A percentile compares a stretch with the other conserved stretches of the same genome.
phyloP scores from a whole-genome alignment of 2,888 invertebrate species.

The Mycalesis mineus region DNA sequence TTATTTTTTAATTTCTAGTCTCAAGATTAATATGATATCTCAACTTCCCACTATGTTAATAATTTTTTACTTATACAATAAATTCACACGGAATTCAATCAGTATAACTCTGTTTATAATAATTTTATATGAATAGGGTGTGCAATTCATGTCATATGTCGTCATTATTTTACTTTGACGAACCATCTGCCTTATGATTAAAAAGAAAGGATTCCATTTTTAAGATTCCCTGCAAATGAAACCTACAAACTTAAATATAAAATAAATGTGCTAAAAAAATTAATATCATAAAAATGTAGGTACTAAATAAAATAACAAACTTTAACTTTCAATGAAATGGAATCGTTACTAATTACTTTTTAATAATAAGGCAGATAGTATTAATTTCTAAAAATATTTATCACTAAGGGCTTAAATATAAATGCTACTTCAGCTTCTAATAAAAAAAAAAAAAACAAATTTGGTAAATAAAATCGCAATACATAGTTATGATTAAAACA shows the following conservation, averaged over 20 bases:
- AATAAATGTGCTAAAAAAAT: too few species aligned
- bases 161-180: constrained; percentile 13
- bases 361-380: constrained; percentile 7
- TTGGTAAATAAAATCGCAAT: neutral
- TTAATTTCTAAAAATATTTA: constrained; percentile 46
- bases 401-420: constrained; percentile 20
- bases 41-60: neutral
- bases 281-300: neutral
- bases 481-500: too few species aligned
- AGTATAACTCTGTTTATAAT: neutral
- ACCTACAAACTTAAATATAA: too few species aligned
- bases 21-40: neutral
- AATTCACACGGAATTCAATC: neutral
- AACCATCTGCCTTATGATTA: constrained; percentile 19
- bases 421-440: neutral
- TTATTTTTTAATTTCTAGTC: too few species aligned
- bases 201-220: neutral
- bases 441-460: neutral
- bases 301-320: neutral
- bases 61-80: constrained; percentile 3
- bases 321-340: neutral
- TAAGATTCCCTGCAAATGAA: too few species aligned
- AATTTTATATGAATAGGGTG: neutral
- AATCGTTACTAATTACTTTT: neutral
- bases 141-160: constrained; percentile 5